A percentile compares a stretch with the other conserved stretches of the same genome.
Evolutionary conservation across 1,140 invertebrate genomes (phyloP).

Genomic region (Megalopta genalis): DNA sequence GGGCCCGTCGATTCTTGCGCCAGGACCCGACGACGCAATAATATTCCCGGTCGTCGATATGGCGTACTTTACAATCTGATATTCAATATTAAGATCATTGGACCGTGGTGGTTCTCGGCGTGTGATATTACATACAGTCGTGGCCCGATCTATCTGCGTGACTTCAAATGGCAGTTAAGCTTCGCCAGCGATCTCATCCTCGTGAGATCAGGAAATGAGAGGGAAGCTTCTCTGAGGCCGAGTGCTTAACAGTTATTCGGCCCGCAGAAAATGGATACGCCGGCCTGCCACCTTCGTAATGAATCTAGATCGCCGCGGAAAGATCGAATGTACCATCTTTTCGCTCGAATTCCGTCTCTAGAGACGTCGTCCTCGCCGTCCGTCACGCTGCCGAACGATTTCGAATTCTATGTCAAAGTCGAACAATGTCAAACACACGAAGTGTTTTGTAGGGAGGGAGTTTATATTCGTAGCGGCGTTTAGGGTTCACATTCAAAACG

Average conservation of each 20-base stretch:
- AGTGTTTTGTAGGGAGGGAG: too few species aligned
- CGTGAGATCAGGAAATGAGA: conserved; percentile 36
- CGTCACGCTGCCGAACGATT: too few species aligned
- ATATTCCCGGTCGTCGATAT: neutral
- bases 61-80: conserved; percentile 26
- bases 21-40: conserved; percentile 3
- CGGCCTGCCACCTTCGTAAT: too few species aligned
- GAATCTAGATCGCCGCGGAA: too few species aligned
- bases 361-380: too few species aligned
- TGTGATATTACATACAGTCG: conserved; percentile 32
- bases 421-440: too few species aligned
- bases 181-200: conserved; percentile 25
- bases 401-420: neutral
- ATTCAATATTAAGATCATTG: conserved; percentile 42
- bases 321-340: too few species aligned
- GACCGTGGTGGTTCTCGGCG: conserved; percentile 13
- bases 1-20: neutral
- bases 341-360: too few species aligned
- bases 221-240: neutral
- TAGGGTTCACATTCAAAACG: neutral
- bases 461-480: neutral
- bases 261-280: neutral
- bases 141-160: neutral
- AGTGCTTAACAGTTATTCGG: neutral
- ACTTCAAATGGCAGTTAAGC: neutral